Base-by-base conservation (phyloP, 2,113 vertebrate species). In the Castor canadensis region DNA sequence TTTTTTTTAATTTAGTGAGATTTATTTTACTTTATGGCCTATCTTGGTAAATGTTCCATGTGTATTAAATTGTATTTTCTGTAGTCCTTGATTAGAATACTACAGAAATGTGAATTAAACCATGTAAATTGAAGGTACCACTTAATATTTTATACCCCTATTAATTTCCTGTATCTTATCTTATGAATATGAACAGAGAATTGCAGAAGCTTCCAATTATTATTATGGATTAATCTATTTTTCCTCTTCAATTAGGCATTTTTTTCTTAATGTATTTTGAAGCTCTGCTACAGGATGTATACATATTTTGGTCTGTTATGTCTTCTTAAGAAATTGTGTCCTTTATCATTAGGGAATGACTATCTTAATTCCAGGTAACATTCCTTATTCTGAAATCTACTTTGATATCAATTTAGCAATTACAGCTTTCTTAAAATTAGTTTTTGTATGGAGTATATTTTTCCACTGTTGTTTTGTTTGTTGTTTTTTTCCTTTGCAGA, bases 261-360 rank as follows among this genome's bases (percentile, higher is more conserved):
- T 83, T 92, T 89, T 86, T 20, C 45, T 84, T 72, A 60, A 60
- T 60, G 8, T 75, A 73, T 69, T 75, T 94, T 80, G 22, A 93
- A 91, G n/a, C 35, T 45, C 52, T 88, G 12, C 22, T 73, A 40
- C 40, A n/a, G 64, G 28, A 71, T 69, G 4, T n/a, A 62, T 22
- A 83, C 6, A 10, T 49, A 56, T 73, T 89, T 94, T 79, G 38
- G 17, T 43, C 4, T 12, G 13, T n/a, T 76, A 56, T 22, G 5
- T 35, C 38, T 89, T 52, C n/a, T 5, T 77, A 22, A 38, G 40
- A 3, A 92, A 43, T 12, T 54, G 13, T 91, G 35, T 28, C 35
- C 22, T 77, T 49, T 30, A 52, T 82, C 26, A 47, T 40, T 45
- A 94, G 58, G 0, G 80, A 80, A 73, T 94, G 19, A 92, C 19